Evolutionary conservation across 53 echinoderm and acorn worm genomes (phyloP).

Genomic region (Holothuria leucospilota): DNA sequence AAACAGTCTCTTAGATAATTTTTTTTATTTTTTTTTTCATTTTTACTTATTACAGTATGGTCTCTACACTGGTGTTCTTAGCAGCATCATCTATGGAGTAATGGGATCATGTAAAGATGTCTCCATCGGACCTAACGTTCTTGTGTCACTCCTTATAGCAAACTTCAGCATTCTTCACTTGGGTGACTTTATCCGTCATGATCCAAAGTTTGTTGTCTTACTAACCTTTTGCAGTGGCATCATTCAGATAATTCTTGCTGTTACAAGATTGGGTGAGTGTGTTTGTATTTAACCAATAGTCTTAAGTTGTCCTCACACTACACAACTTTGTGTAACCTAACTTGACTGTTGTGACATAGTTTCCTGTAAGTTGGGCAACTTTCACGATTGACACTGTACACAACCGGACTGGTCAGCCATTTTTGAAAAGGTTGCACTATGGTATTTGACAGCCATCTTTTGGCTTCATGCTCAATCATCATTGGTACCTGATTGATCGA

Average conservation of each 20-base stretch:
- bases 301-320: no score
- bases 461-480: no score
- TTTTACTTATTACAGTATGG: slow-evolving; percentile 77
- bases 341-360: no score
- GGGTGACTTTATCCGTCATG: neutral
- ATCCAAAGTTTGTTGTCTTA: slow-evolving; percentile 3
- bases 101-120: slow-evolving; percentile 90
- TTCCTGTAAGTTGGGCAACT: no score
- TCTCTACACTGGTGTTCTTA: slow-evolving; percentile 86
- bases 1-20: no score
- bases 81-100: slow-evolving; percentile 85
- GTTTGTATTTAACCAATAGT: neutral
- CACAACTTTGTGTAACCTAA: no score
- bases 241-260: slow-evolving; percentile 18
- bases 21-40: no score
- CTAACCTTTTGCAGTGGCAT: slow-evolving; percentile 39
- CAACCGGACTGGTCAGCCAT: no score
- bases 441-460: no score
- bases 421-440: no score
- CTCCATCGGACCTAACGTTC: slow-evolving; percentile 89
- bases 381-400: no score
- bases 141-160: slow-evolving; percentile 88
- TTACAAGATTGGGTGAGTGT: slow-evolving; percentile 35
- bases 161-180: slow-evolving; percentile 62
- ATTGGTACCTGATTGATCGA: no score